These are phyloP conservation scores for Pagrus major DNA, from an alignment of 2,113 vertebrate species.

Conservation along the genomic window DNA sequence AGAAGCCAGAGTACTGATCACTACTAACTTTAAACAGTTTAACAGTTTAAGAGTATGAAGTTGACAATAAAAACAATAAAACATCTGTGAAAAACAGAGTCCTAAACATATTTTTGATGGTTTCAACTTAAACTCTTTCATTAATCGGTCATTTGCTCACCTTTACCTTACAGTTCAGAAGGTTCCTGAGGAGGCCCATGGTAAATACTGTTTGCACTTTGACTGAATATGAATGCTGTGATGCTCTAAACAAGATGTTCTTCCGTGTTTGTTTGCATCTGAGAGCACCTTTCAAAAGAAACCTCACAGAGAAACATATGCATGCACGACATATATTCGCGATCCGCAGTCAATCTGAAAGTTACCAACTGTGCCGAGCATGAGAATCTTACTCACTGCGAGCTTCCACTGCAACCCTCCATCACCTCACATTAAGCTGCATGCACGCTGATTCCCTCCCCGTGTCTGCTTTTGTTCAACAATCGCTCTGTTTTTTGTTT, in stretches of 20 bases:
- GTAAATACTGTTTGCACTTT: constrained; percentile 76
- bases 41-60: background rate
- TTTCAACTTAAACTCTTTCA: background rate
- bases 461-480: background rate
- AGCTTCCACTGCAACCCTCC: background rate
- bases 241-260: background rate
- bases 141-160: background rate
- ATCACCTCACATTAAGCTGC: background rate
- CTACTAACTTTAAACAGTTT: background rate
- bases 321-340: constrained; percentile 3
- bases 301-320: background rate
- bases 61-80: background rate
- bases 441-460: background rate
- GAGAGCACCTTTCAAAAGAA: background rate
- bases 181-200: constrained; percentile 80
- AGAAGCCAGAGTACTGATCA: too few species aligned
- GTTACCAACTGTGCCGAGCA: constrained; percentile 6
- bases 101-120: background rate
- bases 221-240: constrained; percentile 12
- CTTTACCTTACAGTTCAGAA: constrained; percentile 78
- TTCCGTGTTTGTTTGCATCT: background rate
- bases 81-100: background rate
- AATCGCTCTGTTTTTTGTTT: background rate
- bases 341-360: background rate
- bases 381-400: constrained; percentile 16